Evolutionary conservation across 2,113 vertebrate genomes (phyloP).

Genomic region (Azemiops feae): DNA sequence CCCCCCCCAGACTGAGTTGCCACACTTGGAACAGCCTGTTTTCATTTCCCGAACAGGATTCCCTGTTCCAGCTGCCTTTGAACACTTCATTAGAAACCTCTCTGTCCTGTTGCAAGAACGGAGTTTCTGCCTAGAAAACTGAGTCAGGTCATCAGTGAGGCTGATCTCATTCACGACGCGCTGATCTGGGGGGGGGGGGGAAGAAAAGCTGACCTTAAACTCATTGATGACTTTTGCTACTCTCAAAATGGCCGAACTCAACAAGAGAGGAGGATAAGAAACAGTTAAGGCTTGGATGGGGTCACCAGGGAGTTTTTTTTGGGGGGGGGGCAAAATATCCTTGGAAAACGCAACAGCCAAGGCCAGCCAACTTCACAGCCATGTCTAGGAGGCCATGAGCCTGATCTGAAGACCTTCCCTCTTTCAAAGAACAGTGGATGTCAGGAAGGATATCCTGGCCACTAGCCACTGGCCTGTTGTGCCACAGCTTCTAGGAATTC

Average conservation of each 20-base stretch:
- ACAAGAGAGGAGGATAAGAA: background rate
- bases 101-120: background rate
- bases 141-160: background rate
- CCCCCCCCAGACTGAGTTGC: background rate
- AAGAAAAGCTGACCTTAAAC: background rate
- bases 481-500: background rate
- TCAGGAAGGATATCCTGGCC: background rate
- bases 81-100: background rate
- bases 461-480: background rate
- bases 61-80: background rate
- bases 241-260: background rate
- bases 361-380: background rate
- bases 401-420: background rate
- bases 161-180: background rate
- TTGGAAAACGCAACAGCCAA: background rate
- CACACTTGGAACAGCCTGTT: background rate
- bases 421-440: background rate
- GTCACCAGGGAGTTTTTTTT: background rate
- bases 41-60: background rate
- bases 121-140: background rate
- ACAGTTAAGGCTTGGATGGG: background rate
- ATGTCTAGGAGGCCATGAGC: background rate
- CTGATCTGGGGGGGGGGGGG: too few species aligned
- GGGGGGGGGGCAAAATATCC: background rate
- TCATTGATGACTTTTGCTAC: background rate